phyloP scores from a whole-genome alignment of 2,888 invertebrate genomes.

The Acanthosepion pharaonis region DNA sequence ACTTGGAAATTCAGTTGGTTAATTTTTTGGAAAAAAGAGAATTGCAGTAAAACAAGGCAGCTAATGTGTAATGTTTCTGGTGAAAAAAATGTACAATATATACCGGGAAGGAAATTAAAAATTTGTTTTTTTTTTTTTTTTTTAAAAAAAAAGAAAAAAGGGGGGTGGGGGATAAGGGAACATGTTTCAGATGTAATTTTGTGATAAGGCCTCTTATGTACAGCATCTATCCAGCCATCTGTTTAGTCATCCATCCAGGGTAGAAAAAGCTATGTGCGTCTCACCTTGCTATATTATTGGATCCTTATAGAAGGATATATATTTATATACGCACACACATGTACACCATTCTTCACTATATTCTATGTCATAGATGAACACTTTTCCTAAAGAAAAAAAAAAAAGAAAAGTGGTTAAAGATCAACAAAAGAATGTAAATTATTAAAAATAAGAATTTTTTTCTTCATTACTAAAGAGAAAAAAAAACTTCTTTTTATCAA shows the following conservation, averaged over 20 bases:
- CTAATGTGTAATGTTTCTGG: background rate
- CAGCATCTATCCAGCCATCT: background rate
- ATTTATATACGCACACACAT: background rate
- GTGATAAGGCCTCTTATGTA: constrained; percentile 8
- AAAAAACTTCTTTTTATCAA: background rate
- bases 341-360: background rate
- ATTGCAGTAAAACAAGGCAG: background rate
- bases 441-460: background rate
- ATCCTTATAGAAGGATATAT: background rate
- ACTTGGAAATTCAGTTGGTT: background rate
- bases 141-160: background rate
- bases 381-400: background rate
- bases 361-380: constrained; percentile 33
- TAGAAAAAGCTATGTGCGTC: background rate
- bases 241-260: background rate
- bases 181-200: constrained; percentile 23
- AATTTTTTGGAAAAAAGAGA: background rate
- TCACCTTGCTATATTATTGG: background rate
- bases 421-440: background rate
- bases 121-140: background rate
- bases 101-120: background rate
- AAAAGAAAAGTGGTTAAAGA: background rate
- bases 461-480: too few relatives aligned
- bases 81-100: background rate
- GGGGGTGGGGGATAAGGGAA: background rate